Evolutionary conservation across 1,140 invertebrate species (phyloP).

Genomic region (Cryptotermes secundus): DNA sequence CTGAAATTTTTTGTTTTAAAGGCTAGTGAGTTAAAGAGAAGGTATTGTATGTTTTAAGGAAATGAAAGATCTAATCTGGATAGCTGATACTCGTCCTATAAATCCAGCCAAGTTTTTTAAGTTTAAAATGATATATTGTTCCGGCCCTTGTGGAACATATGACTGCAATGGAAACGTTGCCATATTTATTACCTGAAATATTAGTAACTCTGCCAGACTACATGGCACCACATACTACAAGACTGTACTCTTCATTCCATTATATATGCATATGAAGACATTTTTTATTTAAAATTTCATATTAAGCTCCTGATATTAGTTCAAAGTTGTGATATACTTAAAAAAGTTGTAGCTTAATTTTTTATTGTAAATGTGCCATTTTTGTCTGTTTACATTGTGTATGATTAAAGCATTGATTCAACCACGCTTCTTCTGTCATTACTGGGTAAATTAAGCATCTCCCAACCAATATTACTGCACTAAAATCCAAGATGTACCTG

Average conservation of each 20-base stretch:
- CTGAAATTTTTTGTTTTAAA: neutral
- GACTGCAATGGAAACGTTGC: neutral
- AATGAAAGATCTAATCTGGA: neutral
- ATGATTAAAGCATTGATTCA: neutral
- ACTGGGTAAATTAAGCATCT: no score
- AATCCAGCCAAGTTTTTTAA: no score
- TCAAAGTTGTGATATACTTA: neutral
- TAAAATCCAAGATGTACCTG: no score
- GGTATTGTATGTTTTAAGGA: neutral
- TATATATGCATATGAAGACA: neutral
- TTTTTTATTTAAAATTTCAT: neutral
- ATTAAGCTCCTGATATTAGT: neutral
- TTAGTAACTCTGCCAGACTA: no score
- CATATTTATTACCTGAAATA: no score
- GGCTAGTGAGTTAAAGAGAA: neutral
- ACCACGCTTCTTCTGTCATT: neutral
- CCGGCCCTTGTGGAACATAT: neutral
- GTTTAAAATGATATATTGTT: neutral
- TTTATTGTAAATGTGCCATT: slow-evolving; percentile 18
- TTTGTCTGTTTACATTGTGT: neutral
- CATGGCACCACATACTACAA: no score
- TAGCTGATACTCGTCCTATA: neutral
- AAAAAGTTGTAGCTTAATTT: neutral
- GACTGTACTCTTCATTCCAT: no score
- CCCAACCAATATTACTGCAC: no score